Evolutionary conservation across 2,888 invertebrate species (phyloP), one percentile per base, ranked within the genome.

Genomic region (Eretmocerus hayati): DNA sequence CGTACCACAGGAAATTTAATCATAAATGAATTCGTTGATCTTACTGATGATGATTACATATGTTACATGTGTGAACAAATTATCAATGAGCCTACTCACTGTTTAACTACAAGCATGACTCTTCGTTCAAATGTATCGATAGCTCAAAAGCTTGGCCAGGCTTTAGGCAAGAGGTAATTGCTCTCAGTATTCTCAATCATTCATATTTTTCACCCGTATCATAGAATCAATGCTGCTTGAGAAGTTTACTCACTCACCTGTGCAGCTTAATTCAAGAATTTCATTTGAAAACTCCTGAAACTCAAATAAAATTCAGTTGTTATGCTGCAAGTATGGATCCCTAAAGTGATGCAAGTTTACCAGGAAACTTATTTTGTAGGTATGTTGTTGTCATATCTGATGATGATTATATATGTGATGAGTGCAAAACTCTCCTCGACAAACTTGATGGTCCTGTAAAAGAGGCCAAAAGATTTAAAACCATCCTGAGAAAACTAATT

Each of bases 361-460:
- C 6, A 26, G 11, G 26, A 26, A 26, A 9, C 11, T 11, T 26
- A 11, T 33, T 33, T 33, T 23, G 22, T 6, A 23, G 23, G 11
- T 22, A 23, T 39, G 21, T 23, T 62, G 66, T 73, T 37, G 66
- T 73, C 4, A 67, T 72, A 50, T 65, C 69, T 3, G 69, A 72
- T 52, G 69, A 71, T 44, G 72, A 73, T 54, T 60, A 69, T 5
- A 71, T 73, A 49, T 73, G 73, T 57, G 62, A 69, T 22, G 65
- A 64, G 20, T 73, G 73, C 53, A 69, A 71, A 1, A 67, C 66
- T 49, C 61, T 71, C 38, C 65, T 73, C 46, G 72, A 72, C 47
- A 69, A 63, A 3, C 58, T 73, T 26, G 73, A 73, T 53, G 59
- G 67, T 37, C 55, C 72, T 4, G 72, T 72, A 56, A 57, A 53